Base-by-base conservation (phyloP, 1,140 invertebrate genomes). In the Trypoxylus dichotomus region DNA sequence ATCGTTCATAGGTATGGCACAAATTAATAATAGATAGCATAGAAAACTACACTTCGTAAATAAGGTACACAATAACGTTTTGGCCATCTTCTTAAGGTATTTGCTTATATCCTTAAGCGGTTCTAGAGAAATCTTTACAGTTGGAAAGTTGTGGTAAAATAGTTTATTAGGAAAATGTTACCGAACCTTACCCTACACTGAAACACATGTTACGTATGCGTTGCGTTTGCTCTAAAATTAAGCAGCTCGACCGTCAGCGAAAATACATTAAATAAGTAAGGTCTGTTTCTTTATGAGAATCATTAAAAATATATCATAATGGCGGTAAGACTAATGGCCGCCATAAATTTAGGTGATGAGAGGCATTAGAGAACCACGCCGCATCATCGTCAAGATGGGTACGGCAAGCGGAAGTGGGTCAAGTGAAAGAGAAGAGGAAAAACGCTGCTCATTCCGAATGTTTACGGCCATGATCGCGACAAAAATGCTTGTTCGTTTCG, bases 271-370 rank as follows among this genome's bases (percentile, higher is more conserved):
- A 47, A 19, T 47, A 47, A 47, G 8, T 47, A 47, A 54, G 47
- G 47, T 54, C 47, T 54, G 47, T 68, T 68, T 68, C 60, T 68
- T 68, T 68, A 68, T 15, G 60, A 29, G 24, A 29, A 68, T 68
- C 60, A 29, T 68, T 68, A 68, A 68, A 68, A 68, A 68, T 68
- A 68, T 68, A 68, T 29, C 27, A 68, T 60, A 60, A 60, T 29
- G 60, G 60, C 21, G 60, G 24, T 24, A 68, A 68, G 60, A 68
- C 27, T 68, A 68, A 68, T 68, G 60, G 27, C 60, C 60, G 60
- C 15, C 60, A 68, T 68, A 68, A 68, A 68, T 68, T 68, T 68
- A 68, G 27, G 27, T 29, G 60, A 68, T 68, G 60, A 68, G 24
- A 25, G 60, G 60, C 60, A 68, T 68, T 68, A 68, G 24, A 24